These are phyloP conservation scores for Phocides pigmalion DNA, from an alignment of 1,140 invertebrate species.

Conservation along the genomic window DNA sequence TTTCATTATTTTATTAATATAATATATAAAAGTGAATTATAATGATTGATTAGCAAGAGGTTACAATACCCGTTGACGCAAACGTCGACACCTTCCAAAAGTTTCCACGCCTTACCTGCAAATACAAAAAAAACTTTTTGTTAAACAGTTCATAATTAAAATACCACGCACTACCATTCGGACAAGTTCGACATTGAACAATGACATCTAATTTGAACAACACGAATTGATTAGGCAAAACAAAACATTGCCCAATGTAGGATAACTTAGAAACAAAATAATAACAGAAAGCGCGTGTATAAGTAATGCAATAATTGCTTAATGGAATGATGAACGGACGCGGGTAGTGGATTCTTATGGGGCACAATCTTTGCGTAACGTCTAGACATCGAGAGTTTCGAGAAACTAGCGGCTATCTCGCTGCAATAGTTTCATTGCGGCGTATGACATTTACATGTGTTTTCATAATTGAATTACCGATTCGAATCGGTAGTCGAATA, in stretches of 20 bases:
- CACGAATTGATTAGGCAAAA: constrained; percentile 1
- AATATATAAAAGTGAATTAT: too few species aligned
- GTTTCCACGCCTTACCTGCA: constrained; percentile 55
- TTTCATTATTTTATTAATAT: too few species aligned
- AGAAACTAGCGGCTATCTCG: constrained; percentile 44
- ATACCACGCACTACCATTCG: neutral
- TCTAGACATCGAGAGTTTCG: too few species aligned
- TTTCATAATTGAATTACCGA: constrained; percentile 70
- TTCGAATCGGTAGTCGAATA: constrained; percentile 59
- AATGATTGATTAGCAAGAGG: constrained; percentile 7
- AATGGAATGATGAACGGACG: constrained; percentile 25
- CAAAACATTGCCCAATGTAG: neutral
- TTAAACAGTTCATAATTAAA: constrained; percentile 23
- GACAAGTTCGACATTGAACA: neutral
- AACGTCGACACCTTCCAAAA: constrained; percentile 34
- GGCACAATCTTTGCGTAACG: constrained; percentile 53
- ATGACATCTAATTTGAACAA: neutral
- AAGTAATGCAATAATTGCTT: constrained; percentile 21
- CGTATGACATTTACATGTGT: constrained; percentile 72
- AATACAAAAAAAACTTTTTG: constrained; percentile 41
- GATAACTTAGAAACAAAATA: constrained; percentile 32
- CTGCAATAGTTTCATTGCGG: constrained; percentile 53
- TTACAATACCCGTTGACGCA: constrained; percentile 34
- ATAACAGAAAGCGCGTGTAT: constrained; percentile 31
- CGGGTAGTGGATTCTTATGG: constrained; percentile 33